Evolutionary conservation across 2,113 vertebrate species (phyloP).

Genomic region (Rhabdornis inornatus): DNA sequence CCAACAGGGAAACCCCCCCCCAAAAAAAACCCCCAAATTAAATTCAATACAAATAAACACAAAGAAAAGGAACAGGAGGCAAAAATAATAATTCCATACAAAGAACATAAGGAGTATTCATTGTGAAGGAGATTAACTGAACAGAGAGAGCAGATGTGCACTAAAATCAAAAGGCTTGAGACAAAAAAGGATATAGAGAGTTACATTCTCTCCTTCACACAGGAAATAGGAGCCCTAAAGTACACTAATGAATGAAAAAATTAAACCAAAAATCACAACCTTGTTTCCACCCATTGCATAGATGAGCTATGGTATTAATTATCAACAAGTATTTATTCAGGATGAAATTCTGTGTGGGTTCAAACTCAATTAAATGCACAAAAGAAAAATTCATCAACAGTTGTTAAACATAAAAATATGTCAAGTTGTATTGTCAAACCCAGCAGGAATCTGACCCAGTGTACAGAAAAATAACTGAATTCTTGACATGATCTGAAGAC

Average conservation of each 20-base stretch:
- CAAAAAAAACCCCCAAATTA: background rate
- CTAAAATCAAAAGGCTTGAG: background rate
- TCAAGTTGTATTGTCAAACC: background rate
- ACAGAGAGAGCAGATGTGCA: background rate
- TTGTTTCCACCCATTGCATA: background rate
- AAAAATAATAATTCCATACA: background rate
- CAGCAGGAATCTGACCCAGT: background rate
- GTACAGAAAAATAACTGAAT: conserved; percentile 23
- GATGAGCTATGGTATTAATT: conserved; percentile 28
- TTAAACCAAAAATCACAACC: background rate
- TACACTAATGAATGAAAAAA: background rate
- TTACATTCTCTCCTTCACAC: background rate
- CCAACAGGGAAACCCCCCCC: fast-evolving
- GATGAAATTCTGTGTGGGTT: conserved; percentile 10
- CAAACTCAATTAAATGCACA: conserved; percentile 31
- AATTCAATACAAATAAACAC: background rate
- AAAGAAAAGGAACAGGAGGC: background rate
- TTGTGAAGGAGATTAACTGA: background rate
- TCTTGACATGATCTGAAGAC: background rate
- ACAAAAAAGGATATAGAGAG: background rate
- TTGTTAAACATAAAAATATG: conserved; percentile 36
- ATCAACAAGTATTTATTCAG: background rate
- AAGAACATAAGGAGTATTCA: background rate
- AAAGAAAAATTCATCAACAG: conserved; percentile 39
- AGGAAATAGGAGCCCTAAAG: background rate